Evolutionary conservation across 2,888 invertebrate species (phyloP), one percentile per base, ranked within the genome.

Genomic region (Acholoe squamosa): DNA sequence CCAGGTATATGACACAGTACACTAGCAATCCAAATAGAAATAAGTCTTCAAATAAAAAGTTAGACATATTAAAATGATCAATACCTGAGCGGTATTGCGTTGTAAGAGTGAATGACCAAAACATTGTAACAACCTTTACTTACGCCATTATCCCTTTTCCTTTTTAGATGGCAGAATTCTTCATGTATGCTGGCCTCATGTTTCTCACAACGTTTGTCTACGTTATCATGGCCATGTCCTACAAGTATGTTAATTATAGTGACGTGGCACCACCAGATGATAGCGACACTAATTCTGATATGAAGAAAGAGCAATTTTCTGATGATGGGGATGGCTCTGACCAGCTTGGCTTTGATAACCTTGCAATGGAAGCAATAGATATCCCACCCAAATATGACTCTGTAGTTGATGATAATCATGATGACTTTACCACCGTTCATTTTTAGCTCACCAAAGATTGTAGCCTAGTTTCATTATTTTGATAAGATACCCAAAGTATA

Each of bases 181-280:
- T 92, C 84, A 33, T 92, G 43, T 92, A 91, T 80, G 91, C 92
- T 25, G 92, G 92, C 71, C 92, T 92, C 25, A 92, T 92, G 92
- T 91, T 76, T 34, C 84, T 92, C 31, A 92, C 92, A 19, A 84
- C 91, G n/a, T 54, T 92, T 33, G 34, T 92, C 76, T 92, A 92
- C 89, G 86, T 76, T 56, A 76, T 92, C 88, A 92, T 92, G 92
- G 51, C 90, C 16, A 16, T 84, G 84, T 89, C 88, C 88, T 92
- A 92, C 91, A 88, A 84, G 56, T 92, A 92, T 89, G 92, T 92
- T 34, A 90, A 89, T 16, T 51, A 89, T 28, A 34, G 22, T 3
- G 76, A 76, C 7, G 76, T 61, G 61, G 61, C 61, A 1, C 61
- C 61, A 61, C 43, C 61, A 52, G 90, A 80, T 19, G 33, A 76